These are phyloP conservation scores for Antigone vipio DNA, from an alignment of 2,113 vertebrate species.

Conservation along the genomic window DNA sequence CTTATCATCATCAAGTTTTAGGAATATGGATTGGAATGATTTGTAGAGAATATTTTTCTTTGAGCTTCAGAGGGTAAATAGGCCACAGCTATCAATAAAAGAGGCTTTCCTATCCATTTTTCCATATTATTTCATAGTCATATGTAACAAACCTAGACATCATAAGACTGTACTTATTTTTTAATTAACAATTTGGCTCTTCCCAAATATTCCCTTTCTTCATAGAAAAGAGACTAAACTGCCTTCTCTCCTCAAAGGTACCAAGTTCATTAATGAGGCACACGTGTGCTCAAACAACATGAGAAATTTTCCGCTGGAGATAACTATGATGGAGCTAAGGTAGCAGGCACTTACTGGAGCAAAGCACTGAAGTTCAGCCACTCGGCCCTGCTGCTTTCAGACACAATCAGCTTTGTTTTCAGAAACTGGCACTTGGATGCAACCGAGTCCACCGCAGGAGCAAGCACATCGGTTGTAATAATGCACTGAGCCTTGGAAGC, in stretches of 20 bases:
- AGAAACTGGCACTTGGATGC: conserved; percentile 66
- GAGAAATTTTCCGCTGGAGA: background rate
- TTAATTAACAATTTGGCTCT: background rate
- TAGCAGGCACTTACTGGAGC: conserved; percentile 57
- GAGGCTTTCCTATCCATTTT: background rate
- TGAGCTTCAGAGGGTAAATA: background rate
- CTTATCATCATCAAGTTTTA: background rate
- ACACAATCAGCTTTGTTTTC: conserved; percentile 74
- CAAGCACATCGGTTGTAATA: conserved; percentile 66
- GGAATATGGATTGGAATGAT: background rate
- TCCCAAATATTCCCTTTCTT: background rate
- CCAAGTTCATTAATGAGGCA: background rate
- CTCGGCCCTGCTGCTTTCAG: conserved; percentile 35
- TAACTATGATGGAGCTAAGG: background rate
- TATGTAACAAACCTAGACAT: background rate
- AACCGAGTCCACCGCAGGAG: conserved; percentile 54
- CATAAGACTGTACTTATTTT: background rate
- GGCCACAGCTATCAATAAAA: background rate
- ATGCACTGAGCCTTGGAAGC: conserved; percentile 74
- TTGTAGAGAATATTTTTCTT: background rate
- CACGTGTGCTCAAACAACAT: background rate
- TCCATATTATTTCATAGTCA: background rate
- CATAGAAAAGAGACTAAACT: background rate
- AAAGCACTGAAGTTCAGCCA: conserved; percentile 73
- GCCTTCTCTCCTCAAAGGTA: background rate